Conservation (phyloP, 1,140 invertebrate genomes). For the Nasonia longicornis region DNA sequence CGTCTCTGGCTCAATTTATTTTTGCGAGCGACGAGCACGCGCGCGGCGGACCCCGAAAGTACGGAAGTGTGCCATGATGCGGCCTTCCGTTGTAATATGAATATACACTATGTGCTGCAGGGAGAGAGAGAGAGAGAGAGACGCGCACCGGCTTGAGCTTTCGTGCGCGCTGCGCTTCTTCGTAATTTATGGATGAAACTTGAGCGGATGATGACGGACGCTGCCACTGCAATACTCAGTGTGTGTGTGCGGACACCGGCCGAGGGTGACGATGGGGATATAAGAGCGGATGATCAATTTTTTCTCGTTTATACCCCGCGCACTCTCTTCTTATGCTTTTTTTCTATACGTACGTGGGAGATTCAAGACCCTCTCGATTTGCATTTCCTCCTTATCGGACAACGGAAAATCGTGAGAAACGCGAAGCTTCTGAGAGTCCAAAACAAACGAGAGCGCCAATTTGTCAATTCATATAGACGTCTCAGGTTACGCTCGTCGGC, state of each 20-base stretch:
- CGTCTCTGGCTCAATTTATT: conserved; percentile 41
- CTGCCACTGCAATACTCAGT: neutral
- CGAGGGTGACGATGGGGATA: neutral
- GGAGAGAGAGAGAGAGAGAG: no score
- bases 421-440: neutral
- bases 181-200: conserved; percentile 40
- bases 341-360: neutral
- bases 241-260: neutral
- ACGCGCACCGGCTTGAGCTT: neutral
- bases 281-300: conserved; percentile 30
- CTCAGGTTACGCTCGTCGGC: conserved; percentile 13
- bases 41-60: neutral
- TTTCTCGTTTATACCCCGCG: neutral
- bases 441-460: neutral
- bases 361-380: conserved; percentile 3
- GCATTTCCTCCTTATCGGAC: neutral
- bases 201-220: conserved; percentile 25
- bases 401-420: no score
- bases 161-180: conserved; percentile 12
- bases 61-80: conserved; percentile 18
- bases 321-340: neutral
- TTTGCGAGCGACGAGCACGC: conserved; percentile 8
- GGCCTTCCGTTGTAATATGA: neutral
- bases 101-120: neutral
- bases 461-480: conserved; percentile 1